Evolutionary conservation across 2,113 vertebrate species (phyloP).

Genomic region (Heterotilapia buettikoferi): DNA sequence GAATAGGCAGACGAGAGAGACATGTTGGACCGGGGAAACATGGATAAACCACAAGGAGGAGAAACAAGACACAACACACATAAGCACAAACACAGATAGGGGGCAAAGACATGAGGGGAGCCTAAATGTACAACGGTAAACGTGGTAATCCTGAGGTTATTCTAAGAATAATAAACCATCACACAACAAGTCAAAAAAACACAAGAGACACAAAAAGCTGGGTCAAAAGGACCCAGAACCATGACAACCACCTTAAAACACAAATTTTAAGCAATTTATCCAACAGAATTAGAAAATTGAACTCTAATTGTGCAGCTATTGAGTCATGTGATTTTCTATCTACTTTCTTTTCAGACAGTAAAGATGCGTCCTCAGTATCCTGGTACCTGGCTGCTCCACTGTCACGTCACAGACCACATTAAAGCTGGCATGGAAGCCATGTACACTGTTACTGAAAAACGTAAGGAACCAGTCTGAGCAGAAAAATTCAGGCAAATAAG

Average conservation of each 20-base stretch:
- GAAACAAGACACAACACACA: neutral
- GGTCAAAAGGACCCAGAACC: neutral
- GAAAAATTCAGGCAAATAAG: neutral
- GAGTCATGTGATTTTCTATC: neutral
- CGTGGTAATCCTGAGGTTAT: neutral
- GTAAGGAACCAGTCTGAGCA: neutral
- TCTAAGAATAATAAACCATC: neutral
- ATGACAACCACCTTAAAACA: neutral
- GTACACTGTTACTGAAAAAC: constrained; percentile 51
- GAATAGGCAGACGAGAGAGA: neutral
- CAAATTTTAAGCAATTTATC: neutral
- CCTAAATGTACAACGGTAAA: neutral
- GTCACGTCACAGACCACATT: constrained; percentile 85
- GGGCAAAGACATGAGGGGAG: neutral
- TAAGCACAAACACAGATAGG: neutral
- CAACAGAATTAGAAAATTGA: neutral
- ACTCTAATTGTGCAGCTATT: neutral
- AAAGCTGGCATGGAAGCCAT: constrained; percentile 64
- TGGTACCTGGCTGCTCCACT: constrained; percentile 89
- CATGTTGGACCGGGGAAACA: neutral
- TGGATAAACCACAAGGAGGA: neutral
- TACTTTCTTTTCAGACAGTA: constrained; percentile 74
- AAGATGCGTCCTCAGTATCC: constrained; percentile 81
- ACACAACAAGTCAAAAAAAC: neutral
- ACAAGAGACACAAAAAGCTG: neutral